phyloP scores from a whole-genome alignment of 2,113 vertebrate genomes.

The Lepidothrix coronata region DNA sequence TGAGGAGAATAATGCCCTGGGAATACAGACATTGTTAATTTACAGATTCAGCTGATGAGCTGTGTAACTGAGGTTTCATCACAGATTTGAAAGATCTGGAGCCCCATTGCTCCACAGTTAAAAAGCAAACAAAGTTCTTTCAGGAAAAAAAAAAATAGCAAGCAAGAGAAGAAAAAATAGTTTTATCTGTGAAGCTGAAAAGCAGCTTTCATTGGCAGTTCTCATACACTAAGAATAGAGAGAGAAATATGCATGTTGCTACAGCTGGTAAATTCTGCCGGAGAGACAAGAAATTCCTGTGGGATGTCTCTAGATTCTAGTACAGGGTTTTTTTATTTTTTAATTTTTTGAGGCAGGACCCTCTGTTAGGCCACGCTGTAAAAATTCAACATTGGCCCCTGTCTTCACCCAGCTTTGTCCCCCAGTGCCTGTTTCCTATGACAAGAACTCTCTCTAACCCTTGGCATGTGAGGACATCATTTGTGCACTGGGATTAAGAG shows the following conservation, averaged over 20 bases:
- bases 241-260: background rate
- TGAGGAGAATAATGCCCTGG: background rate
- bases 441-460: background rate
- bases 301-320: background rate
- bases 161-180: background rate
- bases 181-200: background rate
- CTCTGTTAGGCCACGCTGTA: background rate
- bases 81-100: background rate
- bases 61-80: background rate
- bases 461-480: background rate
- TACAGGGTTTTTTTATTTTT: background rate
- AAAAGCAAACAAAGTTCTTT: constrained; percentile 1
- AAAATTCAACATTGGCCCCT: background rate
- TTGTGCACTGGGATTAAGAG: background rate
- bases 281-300: background rate
- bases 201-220: constrained; percentile 1
- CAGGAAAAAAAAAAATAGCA: background rate
- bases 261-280: background rate
- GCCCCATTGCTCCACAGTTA: background rate
- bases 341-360: background rate
- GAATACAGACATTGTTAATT: background rate
- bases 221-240: background rate
- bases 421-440: background rate
- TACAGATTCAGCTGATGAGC: background rate
- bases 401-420: background rate